phyloP scores from a whole-genome alignment of 2,113 vertebrate genomes.

The Gopherus evgoodei region DNA sequence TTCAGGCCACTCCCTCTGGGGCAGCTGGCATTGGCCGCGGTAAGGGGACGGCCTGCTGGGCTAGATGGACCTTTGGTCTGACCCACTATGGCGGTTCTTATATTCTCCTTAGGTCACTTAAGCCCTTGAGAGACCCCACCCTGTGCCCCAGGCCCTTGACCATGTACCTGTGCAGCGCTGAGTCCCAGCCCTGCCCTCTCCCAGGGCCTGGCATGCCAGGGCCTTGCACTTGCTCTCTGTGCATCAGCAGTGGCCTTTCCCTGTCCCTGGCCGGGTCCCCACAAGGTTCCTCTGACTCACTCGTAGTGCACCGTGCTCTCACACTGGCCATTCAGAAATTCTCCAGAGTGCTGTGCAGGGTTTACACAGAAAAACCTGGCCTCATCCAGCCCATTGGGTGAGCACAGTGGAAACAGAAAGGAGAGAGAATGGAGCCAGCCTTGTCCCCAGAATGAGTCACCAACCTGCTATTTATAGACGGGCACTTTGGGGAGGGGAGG shows the following conservation, averaged over 20 bases:
- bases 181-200: background rate
- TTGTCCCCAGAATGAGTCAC: background rate
- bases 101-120: too few relatives aligned
- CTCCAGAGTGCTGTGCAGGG: background rate
- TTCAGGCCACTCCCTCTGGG: too few relatives aligned
- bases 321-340: background rate
- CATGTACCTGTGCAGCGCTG: background rate
- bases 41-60: too few relatives aligned
- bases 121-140: background rate
- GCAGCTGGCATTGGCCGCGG: too few relatives aligned
- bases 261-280: background rate
- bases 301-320: background rate
- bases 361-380: background rate
- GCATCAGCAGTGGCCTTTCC: background rate
- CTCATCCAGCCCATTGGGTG: rapidly evolving
- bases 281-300: background rate
- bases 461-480: rapidly evolving
- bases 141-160: background rate
- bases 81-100: too few relatives aligned
- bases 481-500: rapidly evolving
- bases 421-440: rapidly evolving
- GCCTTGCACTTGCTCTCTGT: rapidly evolving
- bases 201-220: background rate
- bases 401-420: background rate
- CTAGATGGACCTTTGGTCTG: too few relatives aligned